Conservation (phyloP, 2,113 vertebrate species). For the Morone saxatilis region DNA sequence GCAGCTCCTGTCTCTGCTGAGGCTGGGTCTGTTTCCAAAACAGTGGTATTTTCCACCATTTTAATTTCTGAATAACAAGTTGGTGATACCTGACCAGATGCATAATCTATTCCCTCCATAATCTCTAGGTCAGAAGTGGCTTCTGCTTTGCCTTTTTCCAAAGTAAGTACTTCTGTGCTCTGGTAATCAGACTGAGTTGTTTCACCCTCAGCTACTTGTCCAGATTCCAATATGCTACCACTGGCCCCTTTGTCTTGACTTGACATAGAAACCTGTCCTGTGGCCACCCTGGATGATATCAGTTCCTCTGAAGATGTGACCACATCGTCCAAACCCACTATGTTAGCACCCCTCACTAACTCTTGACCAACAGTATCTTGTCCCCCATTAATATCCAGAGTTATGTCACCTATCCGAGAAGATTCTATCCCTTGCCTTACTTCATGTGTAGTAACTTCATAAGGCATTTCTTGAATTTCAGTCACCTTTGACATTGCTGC, state of each 20-base stretch:
- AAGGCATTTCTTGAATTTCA: constrained; percentile 12
- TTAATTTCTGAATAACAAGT: neutral
- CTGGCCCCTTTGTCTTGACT: neutral
- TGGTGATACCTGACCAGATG: constrained; percentile 2
- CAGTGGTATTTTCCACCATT: neutral
- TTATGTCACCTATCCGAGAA: neutral
- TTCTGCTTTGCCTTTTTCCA: constrained; percentile 1
- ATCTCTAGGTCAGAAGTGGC: neutral
- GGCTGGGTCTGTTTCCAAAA: neutral
- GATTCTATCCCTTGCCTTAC: neutral
- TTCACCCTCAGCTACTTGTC: neutral
- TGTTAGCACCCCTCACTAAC: neutral
- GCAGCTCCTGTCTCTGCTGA: neutral
- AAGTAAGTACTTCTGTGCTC: neutral
- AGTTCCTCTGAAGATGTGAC: neutral
- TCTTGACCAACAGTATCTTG: neutral
- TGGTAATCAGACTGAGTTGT: neutral
- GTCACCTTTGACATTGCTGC: neutral
- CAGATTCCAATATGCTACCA: neutral
- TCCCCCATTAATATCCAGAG: neutral
- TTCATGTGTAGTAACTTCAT: neutral
- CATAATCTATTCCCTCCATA: neutral
- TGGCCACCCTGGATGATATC: constrained; percentile 8
- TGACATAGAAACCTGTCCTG: constrained; percentile 3
- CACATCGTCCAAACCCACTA: neutral